Evolutionary conservation across 2,113 vertebrate species (phyloP).

Genomic region (Ramphastos sulfuratus): DNA sequence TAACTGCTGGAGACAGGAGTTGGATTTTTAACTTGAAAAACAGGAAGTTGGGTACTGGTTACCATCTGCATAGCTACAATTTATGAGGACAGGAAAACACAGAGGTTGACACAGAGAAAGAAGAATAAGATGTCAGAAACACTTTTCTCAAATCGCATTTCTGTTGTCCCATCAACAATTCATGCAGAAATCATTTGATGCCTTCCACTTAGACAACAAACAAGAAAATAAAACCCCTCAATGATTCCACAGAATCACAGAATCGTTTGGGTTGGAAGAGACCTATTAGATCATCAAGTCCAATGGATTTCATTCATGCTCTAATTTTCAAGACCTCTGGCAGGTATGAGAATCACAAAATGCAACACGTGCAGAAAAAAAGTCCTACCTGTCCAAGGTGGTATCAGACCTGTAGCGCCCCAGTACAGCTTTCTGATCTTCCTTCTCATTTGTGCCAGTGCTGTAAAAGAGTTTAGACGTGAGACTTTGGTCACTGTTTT

Average conservation of each 20-base stretch:
- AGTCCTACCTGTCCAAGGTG: slow-evolving; percentile 75
- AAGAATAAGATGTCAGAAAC: background rate
- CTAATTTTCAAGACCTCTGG: background rate
- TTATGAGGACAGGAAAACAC: background rate
- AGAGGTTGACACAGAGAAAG: background rate
- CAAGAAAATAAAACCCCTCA: background rate
- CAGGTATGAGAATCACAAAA: background rate
- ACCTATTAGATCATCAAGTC: too few species aligned
- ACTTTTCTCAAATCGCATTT: background rate
- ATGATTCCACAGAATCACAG: background rate
- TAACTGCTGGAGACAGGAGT: background rate
- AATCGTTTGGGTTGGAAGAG: too few species aligned
- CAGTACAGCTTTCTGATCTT: slow-evolving; percentile 68
- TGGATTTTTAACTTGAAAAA: background rate
- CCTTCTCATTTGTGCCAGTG: slow-evolving; percentile 53
- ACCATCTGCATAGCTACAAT: background rate
- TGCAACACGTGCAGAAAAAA: background rate
- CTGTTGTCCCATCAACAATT: background rate
- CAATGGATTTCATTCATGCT: background rate
- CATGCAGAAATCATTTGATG: background rate
- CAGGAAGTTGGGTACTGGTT: background rate
- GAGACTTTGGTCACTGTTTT: background rate
- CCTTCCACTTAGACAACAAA: background rate
- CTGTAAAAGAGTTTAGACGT: background rate
- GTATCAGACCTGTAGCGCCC: slow-evolving; percentile 77